phyloP scores from a whole-genome alignment of 2,113 vertebrate genomes.

The Ctenomys sociabilis region DNA sequence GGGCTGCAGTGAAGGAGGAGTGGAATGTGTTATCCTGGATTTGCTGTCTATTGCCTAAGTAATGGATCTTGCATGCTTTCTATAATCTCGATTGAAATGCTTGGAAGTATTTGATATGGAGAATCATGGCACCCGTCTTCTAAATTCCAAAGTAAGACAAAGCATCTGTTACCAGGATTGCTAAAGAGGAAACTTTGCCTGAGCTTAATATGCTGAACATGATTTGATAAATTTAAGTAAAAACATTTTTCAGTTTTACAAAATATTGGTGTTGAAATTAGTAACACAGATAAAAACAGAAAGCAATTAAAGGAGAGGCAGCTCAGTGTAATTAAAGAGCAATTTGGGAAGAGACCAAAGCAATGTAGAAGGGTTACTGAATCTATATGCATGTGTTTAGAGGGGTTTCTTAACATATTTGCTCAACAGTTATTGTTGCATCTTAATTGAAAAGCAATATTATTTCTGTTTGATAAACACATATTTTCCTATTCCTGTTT shows the following conservation, averaged over 20 bases:
- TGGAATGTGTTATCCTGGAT: neutral
- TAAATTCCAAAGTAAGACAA: neutral
- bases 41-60: neutral
- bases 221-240: constrained; percentile 35
- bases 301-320: neutral
- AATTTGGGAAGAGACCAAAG: neutral
- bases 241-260: neutral
- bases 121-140: neutral
- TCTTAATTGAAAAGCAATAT: neutral
- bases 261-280: constrained; percentile 30
- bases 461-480: neutral
- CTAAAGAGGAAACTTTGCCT: neutral
- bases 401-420: neutral
- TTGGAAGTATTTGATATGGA: neutral
- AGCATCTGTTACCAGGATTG: neutral
- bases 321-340: neutral
- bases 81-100: neutral
- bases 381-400: neutral
- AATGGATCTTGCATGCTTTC: neutral
- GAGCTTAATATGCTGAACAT: neutral
- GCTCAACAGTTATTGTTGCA: neutral
- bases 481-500: neutral
- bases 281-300: neutral
- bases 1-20: neutral
- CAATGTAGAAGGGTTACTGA: neutral